Evolutionary conservation across 2,113 vertebrate genomes (phyloP).

Genomic region (Electrona antarctica): DNA sequence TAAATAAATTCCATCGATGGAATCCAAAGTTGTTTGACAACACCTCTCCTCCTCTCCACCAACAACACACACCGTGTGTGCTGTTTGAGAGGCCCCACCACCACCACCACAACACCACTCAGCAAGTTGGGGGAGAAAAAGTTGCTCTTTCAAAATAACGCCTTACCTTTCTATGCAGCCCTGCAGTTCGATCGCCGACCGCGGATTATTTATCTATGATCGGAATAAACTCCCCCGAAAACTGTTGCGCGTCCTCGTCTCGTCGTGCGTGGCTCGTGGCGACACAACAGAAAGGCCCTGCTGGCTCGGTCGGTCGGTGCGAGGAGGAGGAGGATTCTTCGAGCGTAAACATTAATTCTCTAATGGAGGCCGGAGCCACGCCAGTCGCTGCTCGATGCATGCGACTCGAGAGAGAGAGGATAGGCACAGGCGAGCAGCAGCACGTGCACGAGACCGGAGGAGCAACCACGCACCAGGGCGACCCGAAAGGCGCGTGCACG

Average conservation of each 20-base stretch:
- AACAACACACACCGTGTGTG: not conserved
- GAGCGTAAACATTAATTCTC: conserved; percentile 65
- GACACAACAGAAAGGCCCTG: too few relatives aligned
- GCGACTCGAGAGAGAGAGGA: too few relatives aligned
- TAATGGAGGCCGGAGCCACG: conserved; percentile 77
- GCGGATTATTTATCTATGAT: not conserved
- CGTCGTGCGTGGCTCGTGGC: too few relatives aligned
- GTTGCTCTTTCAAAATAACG: conserved; percentile 59
- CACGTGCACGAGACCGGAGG: conserved; percentile 11
- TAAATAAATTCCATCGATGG: not conserved
- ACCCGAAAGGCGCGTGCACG: conserved; percentile 68
- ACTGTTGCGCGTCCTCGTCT: conserved; percentile 52
- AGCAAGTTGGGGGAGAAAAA: conserved; percentile 64
- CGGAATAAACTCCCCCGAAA: conserved; percentile 22
- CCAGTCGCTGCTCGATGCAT: conserved; percentile 34
- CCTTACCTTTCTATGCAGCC: conserved; percentile 41
- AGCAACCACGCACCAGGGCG: conserved; percentile 40
- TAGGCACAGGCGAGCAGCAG: too few relatives aligned
- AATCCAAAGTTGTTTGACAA: conserved; percentile 29
- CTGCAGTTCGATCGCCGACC: not conserved
- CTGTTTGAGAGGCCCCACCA: not conserved
- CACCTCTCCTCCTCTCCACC: conserved; percentile 44
- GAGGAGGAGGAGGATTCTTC: conserved; percentile 49
- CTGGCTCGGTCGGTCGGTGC: not conserved
- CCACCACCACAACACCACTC: conserved; percentile 39